Conservation (phyloP, 2,113 vertebrate species). For the Pluvianellus socialis region DNA sequence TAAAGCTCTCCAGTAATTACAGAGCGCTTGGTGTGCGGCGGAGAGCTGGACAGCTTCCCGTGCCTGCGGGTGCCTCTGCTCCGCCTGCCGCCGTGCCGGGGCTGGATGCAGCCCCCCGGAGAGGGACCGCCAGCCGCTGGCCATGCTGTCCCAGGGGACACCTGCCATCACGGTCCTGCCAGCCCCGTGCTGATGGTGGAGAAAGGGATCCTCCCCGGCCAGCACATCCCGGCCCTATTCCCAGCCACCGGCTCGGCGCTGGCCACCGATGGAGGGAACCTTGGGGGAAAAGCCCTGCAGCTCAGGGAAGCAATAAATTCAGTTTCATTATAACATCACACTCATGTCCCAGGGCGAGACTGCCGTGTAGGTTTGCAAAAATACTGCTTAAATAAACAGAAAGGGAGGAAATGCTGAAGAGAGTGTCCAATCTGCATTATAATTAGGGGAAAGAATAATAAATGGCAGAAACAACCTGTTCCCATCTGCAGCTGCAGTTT, state of each 20-base stretch:
- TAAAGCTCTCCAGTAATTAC: background rate
- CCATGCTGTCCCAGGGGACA: accelerated
- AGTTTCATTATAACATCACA: background rate
- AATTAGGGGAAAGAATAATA: slow-evolving; percentile 29
- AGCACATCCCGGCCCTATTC: background rate
- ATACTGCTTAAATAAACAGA: slow-evolving; percentile 27
- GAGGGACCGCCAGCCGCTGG: background rate
- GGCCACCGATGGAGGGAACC: accelerated
- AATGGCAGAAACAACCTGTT: slow-evolving; percentile 55
- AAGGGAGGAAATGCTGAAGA: slow-evolving; percentile 1
- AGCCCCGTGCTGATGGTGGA: accelerated
- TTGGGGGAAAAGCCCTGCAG: background rate
- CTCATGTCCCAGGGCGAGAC: background rate
- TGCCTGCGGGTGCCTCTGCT: background rate
- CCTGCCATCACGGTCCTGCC: background rate
- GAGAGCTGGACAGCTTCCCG: background rate
- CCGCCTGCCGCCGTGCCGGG: background rate
- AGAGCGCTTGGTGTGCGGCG: accelerated
- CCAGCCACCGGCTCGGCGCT: background rate
- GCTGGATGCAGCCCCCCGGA: background rate
- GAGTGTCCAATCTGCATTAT: slow-evolving; percentile 28
- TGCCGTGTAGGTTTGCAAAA: background rate
- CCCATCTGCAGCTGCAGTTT: slow-evolving; percentile 46
- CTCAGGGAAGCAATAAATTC: background rate
- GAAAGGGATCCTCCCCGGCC: background rate